A percentile compares a stretch with the other conserved stretches of the same genome.
phyloP scores from a whole-genome alignment of 1,140 invertebrate species.

The Homalodisca vitripennis region DNA sequence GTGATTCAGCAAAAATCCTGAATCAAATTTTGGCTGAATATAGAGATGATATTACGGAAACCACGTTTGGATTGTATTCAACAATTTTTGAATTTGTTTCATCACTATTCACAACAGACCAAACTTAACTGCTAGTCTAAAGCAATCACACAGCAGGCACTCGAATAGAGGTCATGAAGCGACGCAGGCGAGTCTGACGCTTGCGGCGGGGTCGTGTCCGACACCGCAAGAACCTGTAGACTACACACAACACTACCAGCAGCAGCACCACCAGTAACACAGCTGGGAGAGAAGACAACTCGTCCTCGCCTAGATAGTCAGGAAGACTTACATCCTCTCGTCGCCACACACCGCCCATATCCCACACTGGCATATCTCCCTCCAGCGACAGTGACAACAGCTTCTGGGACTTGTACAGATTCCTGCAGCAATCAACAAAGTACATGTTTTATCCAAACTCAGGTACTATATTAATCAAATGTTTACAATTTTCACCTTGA shows the following conservation, averaged over 20 bases:
- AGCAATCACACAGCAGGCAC: conserved; percentile 35
- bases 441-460: too few species aligned
- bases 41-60: too few species aligned
- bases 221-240: conserved; percentile 37
- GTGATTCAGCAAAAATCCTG: too few species aligned
- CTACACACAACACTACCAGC: conserved; percentile 32
- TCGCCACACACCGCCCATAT: conserved; percentile 30
- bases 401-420: conserved; percentile 72
- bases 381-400: conserved; percentile 60
- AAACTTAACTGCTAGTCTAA: too few species aligned
- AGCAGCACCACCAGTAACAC: conserved; percentile 33
- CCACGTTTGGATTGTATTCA: too few species aligned
- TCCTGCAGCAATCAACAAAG: conserved; percentile 48
- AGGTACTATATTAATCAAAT: too few species aligned
- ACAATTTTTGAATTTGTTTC: too few species aligned
- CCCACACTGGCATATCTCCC: conserved; percentile 46
- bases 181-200: conserved; percentile 33
- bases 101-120: too few species aligned
- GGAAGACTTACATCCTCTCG: conserved; percentile 25
- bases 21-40: too few species aligned
- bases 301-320: conserved; percentile 35
- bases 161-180: conserved; percentile 35
- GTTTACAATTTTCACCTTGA: too few species aligned
- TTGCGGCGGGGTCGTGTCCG: conserved; percentile 39
- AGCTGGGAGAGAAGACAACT: conserved; percentile 31